phyloP scores from a whole-genome alignment of 1,140 invertebrate species.

The Chymomyza costata region DNA sequence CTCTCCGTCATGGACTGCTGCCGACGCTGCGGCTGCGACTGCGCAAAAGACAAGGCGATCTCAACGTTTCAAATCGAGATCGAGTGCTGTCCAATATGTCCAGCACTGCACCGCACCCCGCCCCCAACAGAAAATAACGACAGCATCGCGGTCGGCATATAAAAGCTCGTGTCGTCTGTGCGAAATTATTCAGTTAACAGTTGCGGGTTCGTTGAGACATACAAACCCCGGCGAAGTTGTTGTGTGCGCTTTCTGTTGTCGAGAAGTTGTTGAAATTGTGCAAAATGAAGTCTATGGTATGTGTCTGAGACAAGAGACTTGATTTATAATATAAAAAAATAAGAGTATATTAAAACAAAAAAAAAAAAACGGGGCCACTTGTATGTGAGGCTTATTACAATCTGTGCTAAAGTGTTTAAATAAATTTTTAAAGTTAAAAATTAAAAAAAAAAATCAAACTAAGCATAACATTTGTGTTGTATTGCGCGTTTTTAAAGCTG shows the following conservation, averaged over 20 bases:
- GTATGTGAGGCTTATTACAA: too few relatives aligned
- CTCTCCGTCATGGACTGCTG: slow-evolving; percentile 9
- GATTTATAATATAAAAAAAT: too few relatives aligned
- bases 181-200: slow-evolving; percentile 74
- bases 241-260: slow-evolving; percentile 22
- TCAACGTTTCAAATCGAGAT: slow-evolving; percentile 6
- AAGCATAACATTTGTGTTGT: too few relatives aligned
- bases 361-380: too few relatives aligned
- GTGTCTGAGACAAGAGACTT: slow-evolving; percentile 7
- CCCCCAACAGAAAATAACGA: not conserved
- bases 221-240: slow-evolving; percentile 43
- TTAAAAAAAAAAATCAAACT: too few relatives aligned
- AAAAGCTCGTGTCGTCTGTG: slow-evolving; percentile 66
- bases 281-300: slow-evolving; percentile 73
- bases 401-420: too few relatives aligned
- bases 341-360: too few relatives aligned
- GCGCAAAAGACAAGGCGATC: slow-evolving; percentile 35
- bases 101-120: not conserved
- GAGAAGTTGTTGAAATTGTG: slow-evolving; percentile 48
- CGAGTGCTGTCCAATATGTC: too few relatives aligned
- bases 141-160: slow-evolving; percentile 62
- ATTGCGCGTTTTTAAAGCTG: too few relatives aligned
- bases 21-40: slow-evolving; percentile 20
- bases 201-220: slow-evolving; percentile 73
- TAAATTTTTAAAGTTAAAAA: too few relatives aligned